These are phyloP conservation scores for Pimpla rufipes DNA, from an alignment of 2,888 invertebrate species.

Conservation along the genomic window DNA sequence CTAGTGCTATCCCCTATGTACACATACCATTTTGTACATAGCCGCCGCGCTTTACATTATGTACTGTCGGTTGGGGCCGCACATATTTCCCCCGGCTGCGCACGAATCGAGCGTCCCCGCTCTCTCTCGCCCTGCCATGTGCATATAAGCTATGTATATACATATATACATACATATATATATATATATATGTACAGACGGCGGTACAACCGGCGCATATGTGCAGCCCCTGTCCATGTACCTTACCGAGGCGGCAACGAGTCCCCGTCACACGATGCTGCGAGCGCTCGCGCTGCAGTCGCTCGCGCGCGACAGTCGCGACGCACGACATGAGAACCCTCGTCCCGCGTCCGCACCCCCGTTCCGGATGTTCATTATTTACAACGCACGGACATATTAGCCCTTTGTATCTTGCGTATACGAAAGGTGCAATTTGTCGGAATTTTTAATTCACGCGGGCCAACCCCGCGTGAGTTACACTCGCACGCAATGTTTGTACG, in stretches of 20 bases:
- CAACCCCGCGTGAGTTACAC: neutral
- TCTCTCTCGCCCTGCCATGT: conserved; percentile 40
- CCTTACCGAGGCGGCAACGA: conserved; percentile 34
- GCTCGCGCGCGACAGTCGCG: conserved; percentile 30
- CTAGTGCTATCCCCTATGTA: conserved; percentile 72
- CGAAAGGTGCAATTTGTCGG: conserved; percentile 30
- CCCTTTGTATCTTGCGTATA: conserved; percentile 12
- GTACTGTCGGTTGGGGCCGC: conserved; percentile 64
- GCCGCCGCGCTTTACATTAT: conserved; percentile 61
- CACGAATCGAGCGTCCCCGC: conserved; percentile 64
- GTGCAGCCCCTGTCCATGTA: conserved; percentile 29
- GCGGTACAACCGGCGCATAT: conserved; percentile 49
- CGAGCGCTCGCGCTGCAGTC: conserved; percentile 7
- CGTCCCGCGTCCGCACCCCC: conserved; percentile 23
- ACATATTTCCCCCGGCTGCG: conserved; percentile 66
- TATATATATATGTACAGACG: conserved; percentile 18
- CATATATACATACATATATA: conserved; percentile 21
- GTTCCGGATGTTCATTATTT: conserved; percentile 55
- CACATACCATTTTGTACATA: conserved; percentile 54
- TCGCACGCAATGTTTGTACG: neutral
- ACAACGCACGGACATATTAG: conserved; percentile 25
- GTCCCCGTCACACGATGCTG: conserved; percentile 67
- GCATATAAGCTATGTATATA: conserved; percentile 29
- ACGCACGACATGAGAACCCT: conserved; percentile 53
- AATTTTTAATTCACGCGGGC: conserved; percentile 42